A percentile compares a stretch with the other conserved stretches of the same genome.
These are phyloP conservation scores for Pristionchus exspectatus DNA, from an alignment of 2,888 invertebrate genomes.

Conservation along the genomic window DNA sequence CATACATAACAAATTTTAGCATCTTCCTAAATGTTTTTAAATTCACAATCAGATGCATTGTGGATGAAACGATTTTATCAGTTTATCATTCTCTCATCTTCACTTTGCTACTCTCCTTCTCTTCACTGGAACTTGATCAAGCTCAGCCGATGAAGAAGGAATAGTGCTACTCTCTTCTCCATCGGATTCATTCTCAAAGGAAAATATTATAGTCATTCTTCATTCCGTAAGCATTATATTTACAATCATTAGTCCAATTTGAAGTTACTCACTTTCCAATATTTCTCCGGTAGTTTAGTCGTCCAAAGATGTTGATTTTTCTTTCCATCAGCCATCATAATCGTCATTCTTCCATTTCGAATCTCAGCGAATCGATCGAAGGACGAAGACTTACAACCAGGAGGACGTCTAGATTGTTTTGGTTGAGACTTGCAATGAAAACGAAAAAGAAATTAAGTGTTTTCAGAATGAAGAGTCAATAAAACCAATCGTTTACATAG, in stretches of 20 bases:
- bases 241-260: too few species aligned
- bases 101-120: background rate
- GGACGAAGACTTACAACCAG: background rate
- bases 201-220: background rate
- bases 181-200: background rate
- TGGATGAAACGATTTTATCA: too few species aligned
- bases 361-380: conserved; percentile 19
- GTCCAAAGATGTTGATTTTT: conserved; percentile 16
- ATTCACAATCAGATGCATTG: too few species aligned
- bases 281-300: background rate
- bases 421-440: background rate
- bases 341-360: background rate
- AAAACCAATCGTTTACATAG: too few species aligned
- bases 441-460: too few species aligned
- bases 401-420: background rate
- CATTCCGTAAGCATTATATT: background rate
- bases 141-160: background rate
- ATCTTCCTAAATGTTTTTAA: too few species aligned
- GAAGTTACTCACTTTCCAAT: background rate
- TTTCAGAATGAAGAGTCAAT: background rate
- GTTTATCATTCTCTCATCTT: too few species aligned
- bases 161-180: background rate
- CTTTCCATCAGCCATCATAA: conserved; percentile 27
- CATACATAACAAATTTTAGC: too few species aligned
- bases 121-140: background rate